phyloP scores from a whole-genome alignment of 2,113 vertebrate genomes.

The Leptobrachium ailaonicum region DNA sequence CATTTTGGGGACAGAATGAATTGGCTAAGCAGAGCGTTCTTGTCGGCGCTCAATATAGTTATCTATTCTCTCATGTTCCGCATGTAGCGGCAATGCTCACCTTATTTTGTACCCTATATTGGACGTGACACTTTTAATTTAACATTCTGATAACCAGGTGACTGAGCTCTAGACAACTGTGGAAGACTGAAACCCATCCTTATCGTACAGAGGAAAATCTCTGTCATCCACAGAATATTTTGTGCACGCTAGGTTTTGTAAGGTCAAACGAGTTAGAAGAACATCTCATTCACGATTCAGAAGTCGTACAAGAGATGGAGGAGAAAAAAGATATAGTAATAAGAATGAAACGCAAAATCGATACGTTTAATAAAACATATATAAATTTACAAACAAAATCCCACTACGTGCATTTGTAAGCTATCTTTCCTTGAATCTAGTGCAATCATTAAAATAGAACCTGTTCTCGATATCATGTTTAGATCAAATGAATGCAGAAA shows the following conservation, averaged over 20 bases:
- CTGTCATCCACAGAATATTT: constrained; percentile 23
- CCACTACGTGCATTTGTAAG: no score
- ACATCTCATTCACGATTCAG: constrained; percentile 1
- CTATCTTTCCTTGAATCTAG: no score
- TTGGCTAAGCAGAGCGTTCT: no score
- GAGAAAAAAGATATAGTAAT: background rate
- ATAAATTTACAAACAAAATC: background rate
- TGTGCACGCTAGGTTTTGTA: background rate
- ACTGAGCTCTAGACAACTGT: constrained; percentile 3
- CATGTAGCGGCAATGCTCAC: background rate
- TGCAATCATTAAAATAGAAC: no score
- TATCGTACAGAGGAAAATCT: constrained; percentile 3
- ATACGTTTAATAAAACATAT: background rate
- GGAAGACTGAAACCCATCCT: constrained; percentile 14
- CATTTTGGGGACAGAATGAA: no score
- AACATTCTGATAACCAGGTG: constrained; percentile 23
- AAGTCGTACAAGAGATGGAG: background rate
- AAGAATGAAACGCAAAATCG: background rate
- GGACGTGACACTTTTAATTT: constrained; percentile 10
- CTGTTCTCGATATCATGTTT: no score
- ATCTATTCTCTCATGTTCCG: no score
- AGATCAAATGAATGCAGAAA: no score
- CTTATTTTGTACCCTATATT: background rate
- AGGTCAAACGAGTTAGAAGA: constrained; percentile 15
- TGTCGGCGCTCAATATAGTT: no score